Evolutionary conservation across 2,113 vertebrate species (phyloP).

Genomic region (Ariopsis seemanni): DNA sequence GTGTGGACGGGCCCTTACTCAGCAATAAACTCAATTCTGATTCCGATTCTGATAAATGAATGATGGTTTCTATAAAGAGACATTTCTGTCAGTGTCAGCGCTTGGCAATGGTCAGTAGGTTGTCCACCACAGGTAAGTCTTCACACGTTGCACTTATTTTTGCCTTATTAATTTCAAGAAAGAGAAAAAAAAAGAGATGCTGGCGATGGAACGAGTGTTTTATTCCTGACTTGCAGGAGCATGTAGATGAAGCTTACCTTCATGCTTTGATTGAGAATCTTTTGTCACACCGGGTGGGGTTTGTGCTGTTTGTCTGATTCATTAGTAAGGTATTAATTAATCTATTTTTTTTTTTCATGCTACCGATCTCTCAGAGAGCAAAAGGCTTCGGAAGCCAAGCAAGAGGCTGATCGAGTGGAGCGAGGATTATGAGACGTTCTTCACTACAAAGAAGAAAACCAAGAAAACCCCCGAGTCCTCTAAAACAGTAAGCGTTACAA

Average conservation of each 20-base stretch:
- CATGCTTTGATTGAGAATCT: no score
- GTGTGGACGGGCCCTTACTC: no score
- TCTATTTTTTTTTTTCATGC: conserved; percentile 6
- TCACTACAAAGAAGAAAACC: conserved; percentile 86
- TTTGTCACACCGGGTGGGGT: neutral
- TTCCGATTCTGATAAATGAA: no score
- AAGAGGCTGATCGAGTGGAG: conserved; percentile 89
- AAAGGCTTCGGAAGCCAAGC: conserved; percentile 90
- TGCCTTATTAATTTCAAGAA: neutral
- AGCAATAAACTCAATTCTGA: no score
- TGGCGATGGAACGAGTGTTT: neutral
- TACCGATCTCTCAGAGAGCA: conserved; percentile 78
- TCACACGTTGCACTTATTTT: neutral
- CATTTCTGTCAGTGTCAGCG: neutral
- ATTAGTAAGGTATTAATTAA: neutral
- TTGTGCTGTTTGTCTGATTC: neutral
- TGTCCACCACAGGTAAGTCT: neutral
- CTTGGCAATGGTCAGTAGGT: neutral
- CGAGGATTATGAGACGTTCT: conserved; percentile 89
- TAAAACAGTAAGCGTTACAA: conserved; percentile 71
- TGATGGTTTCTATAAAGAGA: neutral
- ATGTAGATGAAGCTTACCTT: neutral
- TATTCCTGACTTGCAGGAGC: neutral
- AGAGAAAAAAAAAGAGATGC: neutral
- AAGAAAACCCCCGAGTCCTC: conserved; percentile 77